These are phyloP conservation scores for Pseudorectes ferrugineus DNA, from an alignment of 2,113 vertebrate genomes.

Conservation along the genomic window DNA sequence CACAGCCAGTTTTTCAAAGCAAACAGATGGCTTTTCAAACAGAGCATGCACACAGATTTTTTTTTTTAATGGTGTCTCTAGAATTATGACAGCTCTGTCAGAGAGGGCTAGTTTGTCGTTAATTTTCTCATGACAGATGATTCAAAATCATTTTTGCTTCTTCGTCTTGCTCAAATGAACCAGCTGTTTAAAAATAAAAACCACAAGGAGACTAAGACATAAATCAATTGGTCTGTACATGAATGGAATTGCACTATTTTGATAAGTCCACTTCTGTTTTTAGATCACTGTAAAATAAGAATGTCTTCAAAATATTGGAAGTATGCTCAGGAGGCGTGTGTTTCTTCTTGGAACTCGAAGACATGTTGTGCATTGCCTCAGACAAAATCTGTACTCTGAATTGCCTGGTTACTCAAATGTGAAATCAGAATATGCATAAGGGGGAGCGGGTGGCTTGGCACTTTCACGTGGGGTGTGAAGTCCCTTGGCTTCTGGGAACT, in stretches of 20 bases:
- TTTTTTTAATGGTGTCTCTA: conserved; percentile 7
- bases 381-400: neutral
- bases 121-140: conserved; percentile 50
- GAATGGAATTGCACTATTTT: conserved; percentile 32
- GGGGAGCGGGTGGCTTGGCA: neutral
- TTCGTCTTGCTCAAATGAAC: conserved; percentile 39
- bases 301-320: neutral
- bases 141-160: conserved; percentile 50
- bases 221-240: neutral
- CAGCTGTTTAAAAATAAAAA: conserved; percentile 35
- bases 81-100: conserved; percentile 52
- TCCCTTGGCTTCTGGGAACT: neutral
- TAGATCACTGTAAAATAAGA: conserved; percentile 7
- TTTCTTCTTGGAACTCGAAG: neutral
- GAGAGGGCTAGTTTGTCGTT: conserved; percentile 30
- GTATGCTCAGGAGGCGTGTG: neutral
- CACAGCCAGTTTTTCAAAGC: conserved; percentile 49
- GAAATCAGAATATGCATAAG: neutral
- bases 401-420: neutral
- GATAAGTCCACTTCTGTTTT: conserved; percentile 15
- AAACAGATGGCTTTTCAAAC: conserved; percentile 69
- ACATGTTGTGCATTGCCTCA: neutral
- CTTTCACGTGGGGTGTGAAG: neutral
- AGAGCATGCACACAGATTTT: conserved; percentile 16
- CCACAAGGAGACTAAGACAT: neutral